Evolutionary conservation across 2,113 vertebrate genomes (phyloP), one percentile per base, ranked within the genome.

Genomic region (Marcusenius ussheri): DNA sequence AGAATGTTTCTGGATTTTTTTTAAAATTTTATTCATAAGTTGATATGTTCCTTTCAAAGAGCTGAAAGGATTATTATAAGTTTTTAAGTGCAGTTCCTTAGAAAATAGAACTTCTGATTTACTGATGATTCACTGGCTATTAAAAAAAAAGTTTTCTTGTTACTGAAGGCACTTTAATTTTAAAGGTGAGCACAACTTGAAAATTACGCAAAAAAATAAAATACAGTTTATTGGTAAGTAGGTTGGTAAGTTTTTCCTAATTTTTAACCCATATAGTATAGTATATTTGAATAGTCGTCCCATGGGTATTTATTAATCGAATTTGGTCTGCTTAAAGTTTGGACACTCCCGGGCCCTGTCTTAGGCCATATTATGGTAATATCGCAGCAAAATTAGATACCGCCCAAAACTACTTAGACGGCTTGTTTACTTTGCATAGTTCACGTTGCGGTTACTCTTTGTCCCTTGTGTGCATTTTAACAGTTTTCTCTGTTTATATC

Each of bases 11-110:
- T 58, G 19, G 51, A 53, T 6, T 58, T 56, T 56, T 56, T 56
- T 46, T 7, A 19, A 19, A 17, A 56, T 21, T 15, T 62, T 8
- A 58, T 62, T 62, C 56, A 62, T 45, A 92, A 93, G 2, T 62
- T 62, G 6, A 62, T 62, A 62, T 62, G 24, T 62, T 62, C 56
- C 2, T 62, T 7, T 62, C 6, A 62, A 62, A n/a, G 6, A 62
- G 24, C 21, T 62, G 56, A 62, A 62, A n/a, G 56, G 24, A 62
- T 62, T 58, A 58, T 21, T 62, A 9, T 62, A 24, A 21, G 53
- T 21, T 56, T 24, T 7, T 56, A 24, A 62, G 56, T 62, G 21
- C 56, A 7, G 56, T 62, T n/a, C 24, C 56, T n/a, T 62, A n/a
- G 7, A 9, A 62, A 62, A 62, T n/a, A 9, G 56, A 62, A 62